A percentile compares a stretch with the other conserved stretches of the same genome.
phyloP scores from a whole-genome alignment of 2,888 invertebrate genomes.

The Epinotia bilunana region DNA sequence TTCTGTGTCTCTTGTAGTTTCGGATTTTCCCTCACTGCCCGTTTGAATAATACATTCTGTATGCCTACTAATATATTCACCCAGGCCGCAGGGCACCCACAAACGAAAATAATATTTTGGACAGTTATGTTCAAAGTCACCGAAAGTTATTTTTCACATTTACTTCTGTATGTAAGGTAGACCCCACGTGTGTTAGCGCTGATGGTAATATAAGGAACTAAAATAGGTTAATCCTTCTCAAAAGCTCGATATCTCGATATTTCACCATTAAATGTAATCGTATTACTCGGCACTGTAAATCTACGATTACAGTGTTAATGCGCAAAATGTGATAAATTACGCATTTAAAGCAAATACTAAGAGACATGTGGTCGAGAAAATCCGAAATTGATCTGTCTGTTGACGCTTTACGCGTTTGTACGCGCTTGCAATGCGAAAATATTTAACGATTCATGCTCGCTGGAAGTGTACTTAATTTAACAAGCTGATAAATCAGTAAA shows the following conservation, averaged over 20 bases:
- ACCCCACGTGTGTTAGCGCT: neutral
- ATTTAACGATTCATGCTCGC: constrained; percentile 20
- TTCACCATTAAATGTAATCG: constrained; percentile 32
- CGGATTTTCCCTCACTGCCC: too few relatives aligned
- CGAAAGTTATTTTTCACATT: neutral
- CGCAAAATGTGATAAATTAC: constrained; percentile 48
- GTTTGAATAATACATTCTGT: too few relatives aligned
- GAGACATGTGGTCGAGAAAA: constrained; percentile 46
- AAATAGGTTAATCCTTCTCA: constrained; percentile 23
- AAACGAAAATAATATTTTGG: too few relatives aligned
- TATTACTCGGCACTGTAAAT: constrained; percentile 35
- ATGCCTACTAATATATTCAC: too few relatives aligned
- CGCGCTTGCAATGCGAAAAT: constrained; percentile 45
- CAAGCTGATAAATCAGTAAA: neutral
- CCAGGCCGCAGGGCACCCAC: too few relatives aligned
- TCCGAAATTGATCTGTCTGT: constrained; percentile 53
- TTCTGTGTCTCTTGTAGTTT: too few relatives aligned
- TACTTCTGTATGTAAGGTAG: neutral
- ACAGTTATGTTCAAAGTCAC: too few relatives aligned
- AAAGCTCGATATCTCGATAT: constrained; percentile 22
- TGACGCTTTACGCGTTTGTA: constrained; percentile 50
- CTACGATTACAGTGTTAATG: constrained; percentile 33
- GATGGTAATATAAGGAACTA: constrained; percentile 11
- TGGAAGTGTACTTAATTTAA: constrained; percentile 32
- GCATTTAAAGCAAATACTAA: constrained; percentile 42